Evolutionary conservation across 2,888 invertebrate genomes (phyloP).

Genomic region (Malthinus seriepunctatus): DNA sequence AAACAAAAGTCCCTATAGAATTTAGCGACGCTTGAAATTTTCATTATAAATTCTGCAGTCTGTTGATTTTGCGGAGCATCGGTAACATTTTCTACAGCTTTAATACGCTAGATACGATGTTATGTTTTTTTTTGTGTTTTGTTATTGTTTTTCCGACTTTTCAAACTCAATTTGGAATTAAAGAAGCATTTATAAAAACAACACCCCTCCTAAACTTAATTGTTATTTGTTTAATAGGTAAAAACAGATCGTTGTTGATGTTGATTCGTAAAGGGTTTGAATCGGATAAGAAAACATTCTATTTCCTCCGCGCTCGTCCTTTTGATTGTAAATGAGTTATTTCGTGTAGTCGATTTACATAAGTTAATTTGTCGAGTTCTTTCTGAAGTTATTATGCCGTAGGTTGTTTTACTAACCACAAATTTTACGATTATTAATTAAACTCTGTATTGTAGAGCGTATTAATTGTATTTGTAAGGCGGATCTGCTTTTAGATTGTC

Average conservation of each 20-base stretch:
- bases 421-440: constrained; percentile 19
- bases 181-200: no score
- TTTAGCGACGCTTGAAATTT: no score
- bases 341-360: neutral
- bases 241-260: neutral
- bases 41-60: no score
- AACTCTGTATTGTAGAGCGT: constrained; percentile 15
- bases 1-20: no score
- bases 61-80: no score
- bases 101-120: no score
- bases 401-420: constrained; percentile 7
- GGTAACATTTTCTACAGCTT: no score
- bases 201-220: no score
- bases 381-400: neutral
- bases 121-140: no score
- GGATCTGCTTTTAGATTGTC: constrained; percentile 27
- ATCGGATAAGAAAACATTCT: constrained; percentile 2
- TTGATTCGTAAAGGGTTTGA: neutral
- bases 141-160: no score
- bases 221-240: no score
- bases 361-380: constrained; percentile 6
- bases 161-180: no score
- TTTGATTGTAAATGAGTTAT: constrained; percentile 10
- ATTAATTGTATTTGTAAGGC: constrained; percentile 23
- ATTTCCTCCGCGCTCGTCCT: neutral